These are phyloP conservation scores for Mylabris sibirica DNA, from an alignment of 2,888 invertebrate species.

Conservation along the genomic window DNA sequence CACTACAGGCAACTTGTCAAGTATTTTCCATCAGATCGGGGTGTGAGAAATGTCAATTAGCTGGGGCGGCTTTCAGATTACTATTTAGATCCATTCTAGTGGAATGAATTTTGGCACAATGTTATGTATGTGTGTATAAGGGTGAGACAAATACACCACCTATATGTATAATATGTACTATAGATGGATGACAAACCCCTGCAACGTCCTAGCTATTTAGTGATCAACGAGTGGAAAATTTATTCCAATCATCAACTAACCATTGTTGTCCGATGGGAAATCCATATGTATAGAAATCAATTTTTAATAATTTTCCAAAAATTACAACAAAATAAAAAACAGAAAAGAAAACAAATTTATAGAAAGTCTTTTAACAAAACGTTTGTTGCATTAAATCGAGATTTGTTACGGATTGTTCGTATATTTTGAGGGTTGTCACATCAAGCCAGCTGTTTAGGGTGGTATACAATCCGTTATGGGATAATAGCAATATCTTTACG, in stretches of 20 bases:
- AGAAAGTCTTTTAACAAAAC: background rate
- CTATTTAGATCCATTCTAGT: slow-evolving; percentile 51
- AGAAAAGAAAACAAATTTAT: background rate
- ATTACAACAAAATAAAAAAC: background rate
- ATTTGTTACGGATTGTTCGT: slow-evolving; percentile 6
- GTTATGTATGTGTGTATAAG: slow-evolving; percentile 27
- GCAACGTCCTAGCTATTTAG: slow-evolving; percentile 57
- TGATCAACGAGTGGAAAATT: slow-evolving; percentile 59
- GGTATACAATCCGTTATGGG: background rate
- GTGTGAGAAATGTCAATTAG: slow-evolving; percentile 55
- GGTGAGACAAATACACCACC: slow-evolving; percentile 32
- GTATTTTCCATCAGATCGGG: slow-evolving; percentile 41
- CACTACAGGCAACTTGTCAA: slow-evolving; percentile 41
- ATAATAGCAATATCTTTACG: slow-evolving; percentile 4
- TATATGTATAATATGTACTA: background rate
- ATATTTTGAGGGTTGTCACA: background rate
- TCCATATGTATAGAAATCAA: slow-evolving; percentile 24
- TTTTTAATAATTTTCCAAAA: background rate
- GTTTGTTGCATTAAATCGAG: background rate
- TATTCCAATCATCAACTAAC: slow-evolving; percentile 50
- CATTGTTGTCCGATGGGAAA: slow-evolving; percentile 49
- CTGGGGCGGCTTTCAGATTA: slow-evolving; percentile 40
- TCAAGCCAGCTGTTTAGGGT: slow-evolving; percentile 5
- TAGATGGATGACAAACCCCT: slow-evolving; percentile 19
- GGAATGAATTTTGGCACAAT: slow-evolving; percentile 50